Base-by-base conservation (phyloP, 1,140 invertebrate species). In the Geopemphigus sp. region DNA sequence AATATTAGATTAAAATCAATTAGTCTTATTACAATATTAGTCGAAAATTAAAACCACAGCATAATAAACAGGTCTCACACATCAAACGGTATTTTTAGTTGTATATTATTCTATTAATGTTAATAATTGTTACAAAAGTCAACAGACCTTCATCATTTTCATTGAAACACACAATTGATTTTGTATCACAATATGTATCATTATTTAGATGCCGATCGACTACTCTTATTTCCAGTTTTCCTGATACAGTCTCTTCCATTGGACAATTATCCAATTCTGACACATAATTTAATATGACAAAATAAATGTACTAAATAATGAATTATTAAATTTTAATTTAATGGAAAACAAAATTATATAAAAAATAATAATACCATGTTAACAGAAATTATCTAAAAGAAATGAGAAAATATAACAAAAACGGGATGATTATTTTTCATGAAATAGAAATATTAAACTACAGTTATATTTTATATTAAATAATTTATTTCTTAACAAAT, bases 201-300 rank as follows among this genome's bases (percentile, higher is more conserved):
- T 64, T 57, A 66, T 47, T 81, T 24, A 81, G 66, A 22, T 85
- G 85, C 19, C 85, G 85, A 74, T 88, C 87, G 54, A 94, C 89
- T 39, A 95, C 92, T 68, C 93, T 88, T 81, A 94, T 94, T 87
- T 95, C 92, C 47, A 94, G 87, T 80, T 92, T 89, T 61, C 92
- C 92, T 78, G 91, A 92, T n/a, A 93, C 89, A 5, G 91, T 84
- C 61, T 83, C 83, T 66, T 83, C 83, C 80, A 83, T 82, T 17
- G 63, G 57, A 45, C 72, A 81, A 47, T 81, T 61, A 39, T 39
- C 32, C 3, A 39, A 39, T 45, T 82, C 82, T 29, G 83, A 81
- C 22, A 83, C 83, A 72, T 61, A 61, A 76, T 61, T 76, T 76
- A 59, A 70, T 5, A 70, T 68, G 64, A 29, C 26, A 15, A n/a